Conservation (phyloP, 2,888 invertebrate species). For the Neocrepidodera transversa region DNA sequence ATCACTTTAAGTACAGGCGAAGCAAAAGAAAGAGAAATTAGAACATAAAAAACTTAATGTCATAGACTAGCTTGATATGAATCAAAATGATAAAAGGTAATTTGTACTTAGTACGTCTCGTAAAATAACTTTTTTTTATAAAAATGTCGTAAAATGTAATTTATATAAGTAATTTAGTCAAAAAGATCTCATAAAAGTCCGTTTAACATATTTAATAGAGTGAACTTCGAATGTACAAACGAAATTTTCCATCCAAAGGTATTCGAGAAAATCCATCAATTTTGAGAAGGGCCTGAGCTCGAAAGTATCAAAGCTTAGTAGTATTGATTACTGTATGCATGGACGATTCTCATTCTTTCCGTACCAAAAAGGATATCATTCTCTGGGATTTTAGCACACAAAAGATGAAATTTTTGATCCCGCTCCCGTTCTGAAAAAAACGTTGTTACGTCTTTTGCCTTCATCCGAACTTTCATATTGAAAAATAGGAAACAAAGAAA, state of each 20-base stretch:
- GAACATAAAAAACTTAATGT: too few species aligned
- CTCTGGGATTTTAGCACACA: conserved; percentile 18
- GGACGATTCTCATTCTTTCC: conserved; percentile 15
- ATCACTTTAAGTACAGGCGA: too few species aligned
- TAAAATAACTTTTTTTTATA: too few species aligned
- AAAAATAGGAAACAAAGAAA: conserved; percentile 21
- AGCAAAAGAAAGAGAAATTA: too few species aligned
- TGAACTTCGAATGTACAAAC: not conserved
- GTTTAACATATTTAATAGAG: not conserved
- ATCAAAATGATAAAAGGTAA: too few species aligned
- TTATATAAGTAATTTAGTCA: too few species aligned
- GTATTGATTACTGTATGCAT: conserved; percentile 21
- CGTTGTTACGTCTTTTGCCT: conserved; percentile 16
- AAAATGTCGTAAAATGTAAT: too few species aligned
- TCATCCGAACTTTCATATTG: conserved; percentile 4
- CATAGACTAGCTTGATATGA: too few species aligned
- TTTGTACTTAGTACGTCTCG: too few species aligned
- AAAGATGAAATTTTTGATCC: conserved; percentile 26
- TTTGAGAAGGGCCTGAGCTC: not conserved
- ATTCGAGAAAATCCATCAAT: conserved; percentile 16
- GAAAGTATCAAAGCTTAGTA: conserved; percentile 18
- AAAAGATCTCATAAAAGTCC: not conserved
- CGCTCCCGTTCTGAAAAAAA: conserved; percentile 1
- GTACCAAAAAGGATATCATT: conserved; percentile 13
- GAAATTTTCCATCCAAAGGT: not conserved